Evolutionary conservation across 2,797 vertebrate species (phyloP).

Genomic region (Alca torda): DNA sequence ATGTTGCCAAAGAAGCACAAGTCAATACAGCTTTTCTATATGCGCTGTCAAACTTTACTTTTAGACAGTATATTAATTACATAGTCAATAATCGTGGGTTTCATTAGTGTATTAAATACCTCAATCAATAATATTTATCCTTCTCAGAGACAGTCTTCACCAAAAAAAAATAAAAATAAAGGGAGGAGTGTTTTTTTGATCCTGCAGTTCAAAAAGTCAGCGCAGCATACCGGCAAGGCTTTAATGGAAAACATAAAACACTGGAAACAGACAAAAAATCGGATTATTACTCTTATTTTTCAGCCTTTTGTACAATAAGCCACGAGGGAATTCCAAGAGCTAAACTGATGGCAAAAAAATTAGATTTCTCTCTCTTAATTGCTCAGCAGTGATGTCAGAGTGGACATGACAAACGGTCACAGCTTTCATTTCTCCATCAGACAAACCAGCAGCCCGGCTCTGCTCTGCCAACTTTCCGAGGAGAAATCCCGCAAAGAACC

Average conservation of each 20-base stretch:
- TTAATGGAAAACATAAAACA: slow-evolving; percentile 79
- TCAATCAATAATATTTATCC: slow-evolving; percentile 82
- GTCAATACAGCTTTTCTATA: slow-evolving; percentile 74
- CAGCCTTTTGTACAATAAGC: slow-evolving; percentile 71
- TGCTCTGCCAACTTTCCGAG: slow-evolving; percentile 28
- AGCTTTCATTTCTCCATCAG: slow-evolving; percentile 25
- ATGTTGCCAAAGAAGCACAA: slow-evolving; percentile 55
- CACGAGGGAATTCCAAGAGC: slow-evolving; percentile 73
- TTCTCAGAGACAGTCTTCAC: slow-evolving; percentile 69
- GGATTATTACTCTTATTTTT: slow-evolving; percentile 69
- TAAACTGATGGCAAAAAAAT: slow-evolving; percentile 74
- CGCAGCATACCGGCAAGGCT: slow-evolving; percentile 47
- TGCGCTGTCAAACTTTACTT: slow-evolving; percentile 79
- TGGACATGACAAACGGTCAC: slow-evolving; percentile 50
- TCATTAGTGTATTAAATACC: slow-evolving; percentile 84
- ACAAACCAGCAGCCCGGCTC: slow-evolving; percentile 35
- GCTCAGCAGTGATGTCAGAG: slow-evolving; percentile 64
- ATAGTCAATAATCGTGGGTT: slow-evolving; percentile 78
- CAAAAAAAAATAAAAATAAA: not conserved
- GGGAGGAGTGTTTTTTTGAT: slow-evolving; percentile 60
- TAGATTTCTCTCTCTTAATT: slow-evolving; percentile 74
- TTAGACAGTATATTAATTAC: slow-evolving; percentile 83
- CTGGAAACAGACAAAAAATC: slow-evolving; percentile 75
- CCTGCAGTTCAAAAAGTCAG: slow-evolving; percentile 71
- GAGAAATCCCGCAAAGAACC: slow-evolving; percentile 29